These are phyloP conservation scores for Oeneis ivallda DNA, from an alignment of 2,888 invertebrate species.

Conservation along the genomic window DNA sequence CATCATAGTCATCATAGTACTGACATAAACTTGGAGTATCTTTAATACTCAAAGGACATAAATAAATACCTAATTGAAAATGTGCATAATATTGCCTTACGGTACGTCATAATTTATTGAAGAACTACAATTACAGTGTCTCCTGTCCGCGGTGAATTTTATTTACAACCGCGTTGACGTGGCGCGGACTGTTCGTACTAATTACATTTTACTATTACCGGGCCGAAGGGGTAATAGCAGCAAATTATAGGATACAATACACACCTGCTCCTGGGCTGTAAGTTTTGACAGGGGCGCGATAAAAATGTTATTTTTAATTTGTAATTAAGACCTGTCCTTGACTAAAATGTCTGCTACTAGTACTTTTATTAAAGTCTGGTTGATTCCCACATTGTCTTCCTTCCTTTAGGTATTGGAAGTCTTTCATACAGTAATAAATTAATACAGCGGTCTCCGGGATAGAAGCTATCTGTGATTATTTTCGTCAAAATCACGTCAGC, in stretches of 20 bases:
- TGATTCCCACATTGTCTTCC: too few species aligned
- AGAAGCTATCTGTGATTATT: too few species aligned
- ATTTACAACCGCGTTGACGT: slow-evolving; percentile 10
- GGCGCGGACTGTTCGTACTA: background rate
- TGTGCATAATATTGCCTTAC: background rate
- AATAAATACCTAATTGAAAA: background rate
- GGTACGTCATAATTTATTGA: slow-evolving; percentile 8
- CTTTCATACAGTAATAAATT: too few species aligned
- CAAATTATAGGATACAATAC: slow-evolving; percentile 4
- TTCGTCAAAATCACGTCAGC: too few species aligned
- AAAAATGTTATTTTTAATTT: slow-evolving; percentile 10
- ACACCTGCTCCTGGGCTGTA: background rate
- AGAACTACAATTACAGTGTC: background rate
- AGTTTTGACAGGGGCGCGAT: slow-evolving; percentile 9
- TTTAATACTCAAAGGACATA: too few species aligned
- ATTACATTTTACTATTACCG: background rate
- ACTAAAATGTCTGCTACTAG: background rate
- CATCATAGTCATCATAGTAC: too few species aligned
- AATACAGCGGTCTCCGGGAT: too few species aligned
- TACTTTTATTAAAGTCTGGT: too few species aligned
- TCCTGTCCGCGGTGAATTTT: slow-evolving; percentile 10
- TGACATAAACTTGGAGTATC: too few species aligned
- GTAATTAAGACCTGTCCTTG: slow-evolving; percentile 7
- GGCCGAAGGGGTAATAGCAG: background rate
- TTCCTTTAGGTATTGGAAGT: too few species aligned